These are phyloP conservation scores for Thunnus albacares DNA, from an alignment of 2,797 vertebrate genomes.

Conservation along the genomic window DNA sequence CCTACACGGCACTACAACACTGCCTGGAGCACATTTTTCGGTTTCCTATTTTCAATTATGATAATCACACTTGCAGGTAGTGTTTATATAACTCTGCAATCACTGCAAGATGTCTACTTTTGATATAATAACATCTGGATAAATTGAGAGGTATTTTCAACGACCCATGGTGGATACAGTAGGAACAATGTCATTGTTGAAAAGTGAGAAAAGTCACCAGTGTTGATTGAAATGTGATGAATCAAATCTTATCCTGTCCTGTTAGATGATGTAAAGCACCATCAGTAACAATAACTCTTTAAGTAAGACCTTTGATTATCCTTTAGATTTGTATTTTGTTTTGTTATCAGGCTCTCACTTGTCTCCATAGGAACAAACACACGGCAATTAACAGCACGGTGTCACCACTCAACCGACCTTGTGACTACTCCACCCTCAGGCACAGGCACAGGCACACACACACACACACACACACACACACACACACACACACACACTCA, in stretches of 20 bases:
- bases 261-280: not conserved
- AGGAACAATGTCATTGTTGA: not conserved
- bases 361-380: conserved; percentile 42
- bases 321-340: not conserved
- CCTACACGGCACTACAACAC: not conserved
- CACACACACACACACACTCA: not conserved
- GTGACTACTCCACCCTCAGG: conserved; percentile 56
- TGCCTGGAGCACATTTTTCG: not conserved
- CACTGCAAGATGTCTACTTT: not conserved
- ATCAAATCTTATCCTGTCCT: not conserved
- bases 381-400: conserved; percentile 64
- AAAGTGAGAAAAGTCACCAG: not conserved
- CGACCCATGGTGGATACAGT: not conserved
- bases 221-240: too few species aligned
- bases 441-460: not conserved
- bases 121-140: not conserved
- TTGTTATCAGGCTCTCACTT: conserved; percentile 21
- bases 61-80: not conserved
- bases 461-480: not conserved
- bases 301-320: not conserved
- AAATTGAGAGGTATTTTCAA: not conserved
- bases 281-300: not conserved
- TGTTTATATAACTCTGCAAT: not conserved
- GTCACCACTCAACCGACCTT: conserved; percentile 43
- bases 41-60: not conserved